These are phyloP conservation scores for Miniopterus natalensis DNA, from an alignment of 2,113 vertebrate species.

Conservation along the genomic window DNA sequence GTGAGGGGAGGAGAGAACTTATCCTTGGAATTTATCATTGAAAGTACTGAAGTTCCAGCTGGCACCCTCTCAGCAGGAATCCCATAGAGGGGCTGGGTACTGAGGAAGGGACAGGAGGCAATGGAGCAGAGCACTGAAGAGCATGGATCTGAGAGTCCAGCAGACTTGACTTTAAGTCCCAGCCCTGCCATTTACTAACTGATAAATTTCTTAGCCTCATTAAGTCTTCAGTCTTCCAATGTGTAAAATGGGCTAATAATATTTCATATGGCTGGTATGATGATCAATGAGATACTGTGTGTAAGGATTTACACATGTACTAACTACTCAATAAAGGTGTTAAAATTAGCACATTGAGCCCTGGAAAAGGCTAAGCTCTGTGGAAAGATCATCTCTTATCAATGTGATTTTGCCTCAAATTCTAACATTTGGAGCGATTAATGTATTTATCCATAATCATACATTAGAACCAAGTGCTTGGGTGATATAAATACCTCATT, in stretches of 20 bases:
- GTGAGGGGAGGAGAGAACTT: not conserved
- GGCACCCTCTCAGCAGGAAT: not conserved
- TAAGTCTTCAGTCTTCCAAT: not conserved
- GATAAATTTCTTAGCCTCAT: not conserved
- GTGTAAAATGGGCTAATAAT: not conserved
- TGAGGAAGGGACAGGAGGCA: too few relatives aligned
- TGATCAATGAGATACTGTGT: not conserved
- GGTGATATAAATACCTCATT: not conserved
- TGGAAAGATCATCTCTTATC: not conserved
- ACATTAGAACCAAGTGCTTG: not conserved
- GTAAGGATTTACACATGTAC: not conserved
- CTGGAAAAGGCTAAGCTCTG: not conserved
- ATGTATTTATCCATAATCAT: not conserved
- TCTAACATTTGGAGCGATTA: not conserved
- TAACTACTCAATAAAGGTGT: not conserved
- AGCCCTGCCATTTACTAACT: not conserved
- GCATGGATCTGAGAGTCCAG: not conserved
- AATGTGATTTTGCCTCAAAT: not conserved
- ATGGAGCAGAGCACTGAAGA: accelerated
- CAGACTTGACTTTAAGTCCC: not conserved
- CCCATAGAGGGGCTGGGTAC: not conserved
- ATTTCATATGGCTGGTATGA: not conserved
- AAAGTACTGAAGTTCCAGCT: not conserved
- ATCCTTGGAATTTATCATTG: too few relatives aligned
- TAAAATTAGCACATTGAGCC: not conserved